Conservation (phyloP, 2,797 vertebrate species). For the Danio kyathit region DNA sequence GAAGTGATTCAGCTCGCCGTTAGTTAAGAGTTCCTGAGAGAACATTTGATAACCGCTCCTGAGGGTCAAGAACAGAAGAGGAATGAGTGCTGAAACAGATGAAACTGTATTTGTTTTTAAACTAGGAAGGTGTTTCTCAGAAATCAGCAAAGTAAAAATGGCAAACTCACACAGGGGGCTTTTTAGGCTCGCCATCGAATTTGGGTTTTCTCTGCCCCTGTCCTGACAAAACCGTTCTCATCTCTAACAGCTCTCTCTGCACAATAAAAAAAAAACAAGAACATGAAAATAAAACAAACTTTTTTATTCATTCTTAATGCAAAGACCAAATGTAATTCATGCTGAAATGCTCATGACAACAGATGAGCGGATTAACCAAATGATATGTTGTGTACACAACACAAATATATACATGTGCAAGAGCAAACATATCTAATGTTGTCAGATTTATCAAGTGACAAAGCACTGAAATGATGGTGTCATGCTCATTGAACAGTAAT, state of each 20-base stretch:
- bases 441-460: slow-evolving; percentile 7
- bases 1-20: slow-evolving; percentile 84
- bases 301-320: neutral
- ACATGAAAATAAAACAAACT: neutral
- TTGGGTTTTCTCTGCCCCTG: slow-evolving; percentile 79
- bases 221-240: slow-evolving; percentile 65
- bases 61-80: slow-evolving; percentile 28
- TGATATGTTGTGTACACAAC: neutral
- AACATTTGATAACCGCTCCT: slow-evolving; percentile 88
- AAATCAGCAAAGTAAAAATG: neutral
- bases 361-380: slow-evolving; percentile 1
- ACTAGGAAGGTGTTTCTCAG: neutral
- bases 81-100: neutral
- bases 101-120: neutral
- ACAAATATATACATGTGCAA: neutral
- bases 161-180: slow-evolving; percentile 82
- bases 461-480: neutral
- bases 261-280: slow-evolving; percentile 45
- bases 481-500: neutral
- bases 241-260: slow-evolving; percentile 82
- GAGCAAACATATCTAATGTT: neutral
- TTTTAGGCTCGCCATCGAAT: slow-evolving; percentile 85
- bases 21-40: slow-evolving; percentile 85
- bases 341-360: neutral
- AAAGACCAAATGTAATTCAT: neutral